Conservation (phyloP, 2,113 vertebrate genomes). For the Neogobius melanostomus region DNA sequence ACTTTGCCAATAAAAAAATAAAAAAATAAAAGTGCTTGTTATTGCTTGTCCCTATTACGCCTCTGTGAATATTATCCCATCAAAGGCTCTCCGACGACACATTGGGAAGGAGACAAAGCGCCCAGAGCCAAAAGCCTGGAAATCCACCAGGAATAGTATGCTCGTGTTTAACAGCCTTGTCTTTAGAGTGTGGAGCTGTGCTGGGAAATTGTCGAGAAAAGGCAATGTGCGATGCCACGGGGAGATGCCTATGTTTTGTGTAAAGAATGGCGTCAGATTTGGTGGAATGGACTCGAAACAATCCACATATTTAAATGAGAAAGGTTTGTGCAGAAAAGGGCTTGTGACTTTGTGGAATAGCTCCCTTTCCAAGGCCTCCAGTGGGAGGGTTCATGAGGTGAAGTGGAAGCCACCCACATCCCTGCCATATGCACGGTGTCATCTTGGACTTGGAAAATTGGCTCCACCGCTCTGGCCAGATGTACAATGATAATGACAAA, state of each 20-base stretch:
- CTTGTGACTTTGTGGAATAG: not conserved
- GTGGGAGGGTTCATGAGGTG: constrained; percentile 4
- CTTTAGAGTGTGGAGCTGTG: constrained; percentile 11
- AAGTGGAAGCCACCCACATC: constrained; percentile 11
- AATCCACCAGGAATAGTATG: constrained; percentile 24
- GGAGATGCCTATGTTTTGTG: not conserved
- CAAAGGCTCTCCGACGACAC: constrained; percentile 32
- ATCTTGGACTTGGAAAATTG: not conserved
- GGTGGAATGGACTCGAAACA: constrained; percentile 2
- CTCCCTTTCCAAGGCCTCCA: not conserved
- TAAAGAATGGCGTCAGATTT: not conserved
- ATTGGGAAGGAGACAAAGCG: constrained; percentile 26
- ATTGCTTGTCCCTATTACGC: constrained; percentile 26
- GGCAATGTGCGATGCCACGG: not conserved
- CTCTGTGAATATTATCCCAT: constrained; percentile 24
- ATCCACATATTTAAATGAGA: not conserved
- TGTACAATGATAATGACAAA: constrained; percentile 1
- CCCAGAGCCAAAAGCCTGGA: constrained; percentile 19
- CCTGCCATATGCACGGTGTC: constrained; percentile 4
- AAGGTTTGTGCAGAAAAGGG: not conserved
- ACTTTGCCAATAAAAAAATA: not conserved
- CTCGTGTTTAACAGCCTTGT: constrained; percentile 15
- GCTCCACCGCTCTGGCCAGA: not conserved
- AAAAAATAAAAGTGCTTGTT: constrained; percentile 21
- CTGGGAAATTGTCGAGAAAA: constrained; percentile 13